Evolutionary conservation across 2,113 vertebrate species (phyloP).

Genomic region (Alexandromys fortis): DNA sequence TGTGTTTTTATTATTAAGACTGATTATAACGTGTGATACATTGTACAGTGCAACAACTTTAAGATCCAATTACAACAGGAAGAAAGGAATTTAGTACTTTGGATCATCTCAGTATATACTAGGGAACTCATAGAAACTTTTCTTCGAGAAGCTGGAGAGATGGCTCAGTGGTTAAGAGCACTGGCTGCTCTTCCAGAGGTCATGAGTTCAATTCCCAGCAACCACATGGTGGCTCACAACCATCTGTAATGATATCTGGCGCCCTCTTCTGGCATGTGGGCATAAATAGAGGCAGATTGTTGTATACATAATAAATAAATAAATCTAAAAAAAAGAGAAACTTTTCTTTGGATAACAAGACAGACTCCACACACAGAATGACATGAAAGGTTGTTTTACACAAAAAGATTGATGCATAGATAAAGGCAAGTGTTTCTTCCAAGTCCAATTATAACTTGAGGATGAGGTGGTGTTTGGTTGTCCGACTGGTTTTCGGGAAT

Average conservation of each 20-base stretch:
- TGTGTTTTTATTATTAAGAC: too few relatives aligned
- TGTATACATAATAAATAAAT: too few relatives aligned
- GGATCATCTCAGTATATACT: background rate
- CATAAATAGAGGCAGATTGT: too few relatives aligned
- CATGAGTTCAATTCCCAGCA: too few relatives aligned
- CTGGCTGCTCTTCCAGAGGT: too few relatives aligned
- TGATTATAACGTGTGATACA: too few relatives aligned
- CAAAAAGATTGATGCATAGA: background rate
- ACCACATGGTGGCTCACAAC: too few relatives aligned
- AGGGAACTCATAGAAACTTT: background rate
- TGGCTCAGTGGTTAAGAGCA: too few relatives aligned
- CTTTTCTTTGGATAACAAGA: background rate
- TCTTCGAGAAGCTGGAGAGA: background rate
- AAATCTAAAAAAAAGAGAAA: background rate
- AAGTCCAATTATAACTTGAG: background rate
- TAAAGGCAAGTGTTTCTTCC: background rate
- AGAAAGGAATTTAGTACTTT: background rate
- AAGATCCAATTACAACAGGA: background rate
- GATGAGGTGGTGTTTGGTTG: background rate
- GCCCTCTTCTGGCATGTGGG: too few relatives aligned
- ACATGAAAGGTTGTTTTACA: background rate
- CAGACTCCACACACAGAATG: background rate
- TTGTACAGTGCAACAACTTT: background rate
- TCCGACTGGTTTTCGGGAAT: background rate
- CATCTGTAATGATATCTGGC: too few relatives aligned